phyloP scores from a whole-genome alignment of 2,888 invertebrate species.

The Acheta domesticus region DNA sequence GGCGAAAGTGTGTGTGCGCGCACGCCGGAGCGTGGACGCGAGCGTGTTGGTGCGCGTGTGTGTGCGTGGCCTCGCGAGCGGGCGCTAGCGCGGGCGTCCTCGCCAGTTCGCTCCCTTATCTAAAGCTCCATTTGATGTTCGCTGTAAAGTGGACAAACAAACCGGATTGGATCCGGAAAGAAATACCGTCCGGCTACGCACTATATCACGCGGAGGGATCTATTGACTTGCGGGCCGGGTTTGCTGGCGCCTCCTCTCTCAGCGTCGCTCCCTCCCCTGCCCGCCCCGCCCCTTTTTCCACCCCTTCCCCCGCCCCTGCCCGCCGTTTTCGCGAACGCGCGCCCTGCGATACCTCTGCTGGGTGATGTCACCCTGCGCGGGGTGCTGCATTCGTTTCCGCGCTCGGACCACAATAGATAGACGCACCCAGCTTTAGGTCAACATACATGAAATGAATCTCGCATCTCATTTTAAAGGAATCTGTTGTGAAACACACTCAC shows the following conservation, averaged over 20 bases:
- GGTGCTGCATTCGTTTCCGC: too few relatives aligned
- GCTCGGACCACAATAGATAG: too few relatives aligned
- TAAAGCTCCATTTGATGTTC: conserved; percentile 2
- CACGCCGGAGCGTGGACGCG: too few relatives aligned
- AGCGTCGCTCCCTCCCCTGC: background rate
- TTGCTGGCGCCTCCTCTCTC: background rate
- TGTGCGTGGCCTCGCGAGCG: too few relatives aligned
- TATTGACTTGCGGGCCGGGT: background rate
- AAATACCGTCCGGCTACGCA: conserved; percentile 7
- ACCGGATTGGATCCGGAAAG: conserved; percentile 1
- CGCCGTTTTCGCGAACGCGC: background rate
- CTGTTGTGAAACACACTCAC: too few relatives aligned
- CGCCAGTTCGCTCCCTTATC: background rate
- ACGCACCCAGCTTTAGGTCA: too few relatives aligned
- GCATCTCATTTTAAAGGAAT: too few relatives aligned
- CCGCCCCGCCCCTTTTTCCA: background rate
- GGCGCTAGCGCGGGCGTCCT: too few relatives aligned
- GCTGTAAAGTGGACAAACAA: conserved; percentile 18
- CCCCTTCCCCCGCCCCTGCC: background rate
- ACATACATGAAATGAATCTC: too few relatives aligned
- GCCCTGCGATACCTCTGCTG: background rate
- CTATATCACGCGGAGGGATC: conserved; percentile 18
- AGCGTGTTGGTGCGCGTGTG: too few relatives aligned
- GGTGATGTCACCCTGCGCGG: too few relatives aligned
- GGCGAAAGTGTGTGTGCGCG: too few relatives aligned